phyloP scores from a whole-genome alignment of 2,888 invertebrate genomes.

The Diplazon laetatorius region DNA sequence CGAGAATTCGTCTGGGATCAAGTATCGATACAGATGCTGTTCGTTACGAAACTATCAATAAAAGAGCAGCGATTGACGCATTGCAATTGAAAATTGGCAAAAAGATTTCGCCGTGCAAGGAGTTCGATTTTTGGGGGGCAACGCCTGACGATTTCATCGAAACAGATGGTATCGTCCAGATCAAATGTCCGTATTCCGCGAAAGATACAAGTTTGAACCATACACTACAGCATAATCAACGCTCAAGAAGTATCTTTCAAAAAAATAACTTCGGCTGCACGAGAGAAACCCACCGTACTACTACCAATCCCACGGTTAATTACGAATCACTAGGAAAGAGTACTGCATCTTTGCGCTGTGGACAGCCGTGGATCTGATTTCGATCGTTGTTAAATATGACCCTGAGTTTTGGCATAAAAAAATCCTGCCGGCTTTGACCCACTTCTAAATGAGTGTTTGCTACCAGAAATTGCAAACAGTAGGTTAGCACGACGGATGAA shows the following conservation, averaged over 20 bases:
- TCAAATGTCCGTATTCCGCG: no score
- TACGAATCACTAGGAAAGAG: constrained; percentile 40
- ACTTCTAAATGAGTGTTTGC: constrained; percentile 65
- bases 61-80: constrained; percentile 49
- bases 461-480: constrained; percentile 70
- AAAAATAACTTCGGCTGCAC: no score
- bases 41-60: constrained; percentile 58
- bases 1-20: constrained; percentile 54
- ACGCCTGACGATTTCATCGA: constrained; percentile 67
- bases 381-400: constrained; percentile 45
- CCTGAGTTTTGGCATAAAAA: constrained; percentile 62
- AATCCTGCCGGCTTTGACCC: constrained; percentile 54
- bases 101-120: constrained; percentile 53
- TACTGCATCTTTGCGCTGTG: constrained; percentile 34
- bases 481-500: constrained; percentile 51
- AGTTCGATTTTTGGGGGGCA: constrained; percentile 62
- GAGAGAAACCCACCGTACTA: constrained; percentile 63
- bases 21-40: constrained; percentile 43
- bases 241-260: no score
- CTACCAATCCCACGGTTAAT: constrained; percentile 68
- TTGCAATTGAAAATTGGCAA: constrained; percentile 28
- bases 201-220: no score
- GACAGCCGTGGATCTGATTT: constrained; percentile 51
- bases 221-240: constrained; percentile 18
- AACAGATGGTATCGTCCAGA: constrained; percentile 63